These are phyloP conservation scores for Gymnoscopelus braueri DNA, from an alignment of 2,797 vertebrate species.

Conservation along the genomic window DNA sequence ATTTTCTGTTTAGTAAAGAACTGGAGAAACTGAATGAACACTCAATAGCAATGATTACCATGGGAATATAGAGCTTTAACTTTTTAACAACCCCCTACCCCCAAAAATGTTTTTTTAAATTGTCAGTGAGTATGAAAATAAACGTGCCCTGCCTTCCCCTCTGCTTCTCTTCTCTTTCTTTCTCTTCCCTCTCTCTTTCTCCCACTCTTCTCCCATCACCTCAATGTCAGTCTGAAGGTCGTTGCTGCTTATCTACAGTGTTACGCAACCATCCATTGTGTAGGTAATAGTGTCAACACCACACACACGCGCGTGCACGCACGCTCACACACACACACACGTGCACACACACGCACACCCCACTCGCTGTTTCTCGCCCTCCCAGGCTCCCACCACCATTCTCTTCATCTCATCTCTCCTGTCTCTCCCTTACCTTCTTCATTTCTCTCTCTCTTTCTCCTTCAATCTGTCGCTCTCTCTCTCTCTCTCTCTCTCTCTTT, in stretches of 20 bases:
- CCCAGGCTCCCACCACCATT: background rate
- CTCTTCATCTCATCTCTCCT: background rate
- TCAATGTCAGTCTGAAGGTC: slow-evolving; percentile 53
- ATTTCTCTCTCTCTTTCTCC: background rate
- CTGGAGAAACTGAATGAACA: too few relatives aligned
- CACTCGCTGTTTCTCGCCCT: background rate
- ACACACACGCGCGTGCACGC: slow-evolving; percentile 29
- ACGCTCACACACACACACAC: too few relatives aligned
- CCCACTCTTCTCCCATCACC: background rate
- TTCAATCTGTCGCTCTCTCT: background rate
- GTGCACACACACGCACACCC: too few relatives aligned
- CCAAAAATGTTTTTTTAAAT: too few relatives aligned
- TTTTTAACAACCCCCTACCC: too few relatives aligned
- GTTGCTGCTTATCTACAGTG: slow-evolving; percentile 36
- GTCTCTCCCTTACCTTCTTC: background rate
- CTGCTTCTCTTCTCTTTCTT: too few relatives aligned
- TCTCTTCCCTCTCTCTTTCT: too few relatives aligned
- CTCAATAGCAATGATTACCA: too few relatives aligned
- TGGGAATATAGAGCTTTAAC: too few relatives aligned
- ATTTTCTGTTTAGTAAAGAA: too few relatives aligned
- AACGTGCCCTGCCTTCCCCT: too few relatives aligned
- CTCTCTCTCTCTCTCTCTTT: background rate
- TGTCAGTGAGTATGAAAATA: too few relatives aligned
- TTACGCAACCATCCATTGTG: slow-evolving; percentile 58
- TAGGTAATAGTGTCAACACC: slow-evolving; percentile 49